Evolutionary conservation across 2,888 invertebrate genomes (phyloP), one percentile per base, ranked within the genome.

Genomic region (Drosophila anomalata): DNA sequence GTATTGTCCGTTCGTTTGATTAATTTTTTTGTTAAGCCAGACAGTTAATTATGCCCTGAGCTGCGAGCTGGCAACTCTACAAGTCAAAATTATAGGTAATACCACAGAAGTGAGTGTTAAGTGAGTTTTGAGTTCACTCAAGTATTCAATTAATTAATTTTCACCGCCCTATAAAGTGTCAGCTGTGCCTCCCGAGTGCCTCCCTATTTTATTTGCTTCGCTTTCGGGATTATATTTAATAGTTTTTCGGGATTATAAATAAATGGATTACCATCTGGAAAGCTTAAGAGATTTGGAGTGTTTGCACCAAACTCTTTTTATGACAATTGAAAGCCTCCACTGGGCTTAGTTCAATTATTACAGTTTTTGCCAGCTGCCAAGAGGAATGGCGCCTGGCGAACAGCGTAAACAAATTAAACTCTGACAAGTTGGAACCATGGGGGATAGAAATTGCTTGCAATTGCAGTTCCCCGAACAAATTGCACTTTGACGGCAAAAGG

Each of bases 401-500:
- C 54, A 59, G 73, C 66, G 75, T 85, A 82, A 82, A 84, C 85
- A 79, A 79, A 85, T 79, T 79, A 79, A 85, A 79, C 60, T 78
- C 68, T 50, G 65, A 59, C 67, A 79, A 75, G 65, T 65, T 60
- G 69, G 44, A 46, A 33, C 60, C 47, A 3, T n/a, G 26, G 7
- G 26, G 20, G 11, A 24, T 26, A 26, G 60, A 41, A 44, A 41
- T 20, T 59, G 56, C 42, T 42, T 57, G 80, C 61, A 80, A 71
- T 55, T 52, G 56, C 76, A 72, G 61, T 71, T 59, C 57, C 63
- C 75, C 63, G 79, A 82, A 79, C 79, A 85, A 81, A 81, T 81
- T 81, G 87, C 80, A 78, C 87, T 81, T 87, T 87, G 80, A 81
- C 84, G 75, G 84, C 65, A 80, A 83, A 73, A 62, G 78, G 76